These are phyloP conservation scores for Ostrea edulis DNA, from an alignment of 1,140 invertebrate species.

Conservation along the genomic window DNA sequence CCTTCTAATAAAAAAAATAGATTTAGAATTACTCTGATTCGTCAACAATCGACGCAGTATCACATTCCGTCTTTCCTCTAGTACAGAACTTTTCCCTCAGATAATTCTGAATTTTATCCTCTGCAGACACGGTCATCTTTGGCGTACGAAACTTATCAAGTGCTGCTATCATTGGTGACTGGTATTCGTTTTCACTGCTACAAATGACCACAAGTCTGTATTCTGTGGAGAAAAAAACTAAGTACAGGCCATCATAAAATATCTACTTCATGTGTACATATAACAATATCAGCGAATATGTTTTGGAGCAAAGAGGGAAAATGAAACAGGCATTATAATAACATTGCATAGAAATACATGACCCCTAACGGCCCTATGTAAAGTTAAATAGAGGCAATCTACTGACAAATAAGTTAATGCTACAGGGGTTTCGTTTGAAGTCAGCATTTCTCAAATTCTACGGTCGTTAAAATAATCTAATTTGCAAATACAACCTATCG, in stretches of 20 bases:
- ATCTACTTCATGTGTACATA: too few species aligned
- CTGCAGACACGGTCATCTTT: conserved; percentile 1
- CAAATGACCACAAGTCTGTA: conserved; percentile 43
- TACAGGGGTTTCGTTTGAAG: too few species aligned
- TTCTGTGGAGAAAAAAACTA: neutral
- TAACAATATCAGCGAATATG: too few species aligned
- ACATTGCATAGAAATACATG: too few species aligned
- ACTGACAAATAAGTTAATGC: too few species aligned
- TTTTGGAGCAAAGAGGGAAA: too few species aligned
- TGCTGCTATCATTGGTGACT: conserved; percentile 28
- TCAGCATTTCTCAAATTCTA: too few species aligned
- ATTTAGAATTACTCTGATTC: neutral
- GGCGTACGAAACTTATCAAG: conserved; percentile 38
- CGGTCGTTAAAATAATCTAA: too few species aligned
- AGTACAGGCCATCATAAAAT: neutral
- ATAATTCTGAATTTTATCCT: conserved; percentile 32
- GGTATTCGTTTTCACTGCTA: conserved; percentile 43
- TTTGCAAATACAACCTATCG: too few species aligned
- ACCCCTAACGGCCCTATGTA: too few species aligned
- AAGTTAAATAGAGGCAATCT: too few species aligned
- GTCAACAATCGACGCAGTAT: neutral
- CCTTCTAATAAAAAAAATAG: neutral
- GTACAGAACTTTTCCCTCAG: conserved; percentile 45
- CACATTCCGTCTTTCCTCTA: neutral
- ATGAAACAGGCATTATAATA: too few species aligned